A percentile compares a stretch with the other conserved stretches of the same genome.
Conservation (phyloP, 2,113 vertebrate species). For the Pomatostomus ruficeps region DNA sequence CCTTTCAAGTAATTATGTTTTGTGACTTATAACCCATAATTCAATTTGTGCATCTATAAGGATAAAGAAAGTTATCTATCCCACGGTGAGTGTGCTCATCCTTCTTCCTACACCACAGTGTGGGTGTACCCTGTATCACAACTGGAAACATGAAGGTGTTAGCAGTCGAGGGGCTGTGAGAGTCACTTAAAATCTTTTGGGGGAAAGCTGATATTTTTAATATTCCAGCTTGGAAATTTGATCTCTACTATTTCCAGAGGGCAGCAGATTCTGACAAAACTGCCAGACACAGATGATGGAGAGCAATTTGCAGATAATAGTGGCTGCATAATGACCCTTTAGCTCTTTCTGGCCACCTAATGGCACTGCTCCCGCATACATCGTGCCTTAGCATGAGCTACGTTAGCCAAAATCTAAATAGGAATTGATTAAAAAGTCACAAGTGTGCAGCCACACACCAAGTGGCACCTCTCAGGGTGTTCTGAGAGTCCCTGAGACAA, state of each 20-base stretch:
- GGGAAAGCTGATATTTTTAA: background rate
- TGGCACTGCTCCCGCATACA: background rate
- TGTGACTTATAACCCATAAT: background rate
- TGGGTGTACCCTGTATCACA: background rate
- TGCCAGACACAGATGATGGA: background rate
- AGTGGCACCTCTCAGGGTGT: background rate
- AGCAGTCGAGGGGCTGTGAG: background rate
- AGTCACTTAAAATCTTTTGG: accelerated
- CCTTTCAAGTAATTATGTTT: background rate
- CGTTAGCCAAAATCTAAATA: background rate
- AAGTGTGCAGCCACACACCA: background rate
- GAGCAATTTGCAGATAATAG: background rate
- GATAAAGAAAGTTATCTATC: background rate
- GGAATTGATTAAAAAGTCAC: background rate
- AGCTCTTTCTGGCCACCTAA: background rate
- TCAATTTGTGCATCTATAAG: background rate
- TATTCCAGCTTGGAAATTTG: background rate
- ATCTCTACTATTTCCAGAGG: background rate
- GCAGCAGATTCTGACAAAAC: background rate
- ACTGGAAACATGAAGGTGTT: background rate
- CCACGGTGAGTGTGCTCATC: background rate
- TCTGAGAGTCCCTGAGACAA: accelerated
- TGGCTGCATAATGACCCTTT: background rate
- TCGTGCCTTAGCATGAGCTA: background rate
- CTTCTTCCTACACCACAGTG: background rate